These are phyloP conservation scores for Pantala flavescens DNA, from an alignment of 1,140 invertebrate species.

Conservation along the genomic window DNA sequence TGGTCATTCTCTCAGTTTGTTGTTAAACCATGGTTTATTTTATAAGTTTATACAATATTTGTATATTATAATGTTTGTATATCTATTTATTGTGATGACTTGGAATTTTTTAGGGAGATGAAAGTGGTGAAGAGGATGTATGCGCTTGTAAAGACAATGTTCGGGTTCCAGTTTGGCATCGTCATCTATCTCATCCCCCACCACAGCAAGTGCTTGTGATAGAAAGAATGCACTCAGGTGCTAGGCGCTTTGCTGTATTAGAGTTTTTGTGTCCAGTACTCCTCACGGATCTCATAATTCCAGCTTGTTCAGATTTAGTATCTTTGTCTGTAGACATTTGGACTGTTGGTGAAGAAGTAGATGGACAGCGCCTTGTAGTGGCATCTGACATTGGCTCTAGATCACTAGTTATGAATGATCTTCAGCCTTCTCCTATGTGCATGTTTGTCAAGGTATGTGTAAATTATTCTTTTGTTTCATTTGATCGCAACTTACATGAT, in stretches of 20 bases:
- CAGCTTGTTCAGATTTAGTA: constrained; percentile 72
- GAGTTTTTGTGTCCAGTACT: constrained; percentile 79
- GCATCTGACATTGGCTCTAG: constrained; percentile 73
- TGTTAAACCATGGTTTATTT: no score
- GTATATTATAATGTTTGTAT: no score
- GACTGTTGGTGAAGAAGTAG: constrained; percentile 69
- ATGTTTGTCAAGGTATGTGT: constrained; percentile 71
- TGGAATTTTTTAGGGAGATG: background rate
- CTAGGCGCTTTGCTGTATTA: constrained; percentile 68
- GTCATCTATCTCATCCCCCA: constrained; percentile 56
- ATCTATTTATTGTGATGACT: no score
- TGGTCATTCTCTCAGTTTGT: no score
- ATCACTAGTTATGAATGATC: constrained; percentile 72
- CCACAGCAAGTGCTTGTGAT: constrained; percentile 80
- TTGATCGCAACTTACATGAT: background rate
- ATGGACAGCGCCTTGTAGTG: constrained; percentile 72
- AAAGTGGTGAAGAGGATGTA: background rate
- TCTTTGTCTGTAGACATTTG: constrained; percentile 84
- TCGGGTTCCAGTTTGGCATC: constrained; percentile 44
- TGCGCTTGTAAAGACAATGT: constrained; percentile 11
- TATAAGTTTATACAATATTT: background rate
- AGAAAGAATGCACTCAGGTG: constrained; percentile 84
- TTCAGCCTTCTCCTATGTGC: constrained; percentile 79
- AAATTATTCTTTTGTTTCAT: background rate
- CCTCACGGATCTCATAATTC: constrained; percentile 80